These are phyloP conservation scores for Stichopus chloronotus DNA, from an alignment of 35 echinoderm and acorn worm genomes.

Conservation along the genomic window DNA sequence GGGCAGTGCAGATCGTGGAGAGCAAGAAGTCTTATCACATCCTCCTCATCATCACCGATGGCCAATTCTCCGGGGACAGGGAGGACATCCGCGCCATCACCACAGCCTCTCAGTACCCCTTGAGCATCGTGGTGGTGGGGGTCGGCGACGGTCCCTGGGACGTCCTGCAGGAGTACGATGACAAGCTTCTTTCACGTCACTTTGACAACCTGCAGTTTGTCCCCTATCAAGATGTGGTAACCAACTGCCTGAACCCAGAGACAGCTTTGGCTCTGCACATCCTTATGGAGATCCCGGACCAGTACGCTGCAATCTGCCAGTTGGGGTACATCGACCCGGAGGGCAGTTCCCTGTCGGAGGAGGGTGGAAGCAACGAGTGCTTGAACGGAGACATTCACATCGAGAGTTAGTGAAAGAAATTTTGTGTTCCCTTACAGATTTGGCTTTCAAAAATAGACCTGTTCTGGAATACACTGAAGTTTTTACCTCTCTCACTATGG, in stretches of 20 bases:
- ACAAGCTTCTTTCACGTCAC: conserved; percentile 76
- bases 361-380: not conserved
- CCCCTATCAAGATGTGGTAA: conserved; percentile 86
- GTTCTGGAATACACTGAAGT: too few species aligned
- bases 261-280: conserved; percentile 85
- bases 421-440: too few species aligned
- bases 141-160: conserved; percentile 95
- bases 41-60: conserved; percentile 86
- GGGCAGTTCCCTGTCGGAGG: not conserved
- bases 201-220: conserved; percentile 99
- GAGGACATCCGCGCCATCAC: conserved; percentile 71
- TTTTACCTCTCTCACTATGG: too few species aligned
- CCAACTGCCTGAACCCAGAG: conserved; percentile 83
- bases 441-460: too few species aligned
- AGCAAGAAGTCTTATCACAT: conserved; percentile 86
- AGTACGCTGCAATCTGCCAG: conserved; percentile 86
- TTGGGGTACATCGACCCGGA: conserved; percentile 67
- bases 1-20: conserved; percentile 81
- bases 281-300: conserved; percentile 96
- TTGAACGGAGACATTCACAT: not conserved
- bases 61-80: conserved; percentile 63
- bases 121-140: conserved; percentile 93
- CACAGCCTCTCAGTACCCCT: conserved; percentile 79
- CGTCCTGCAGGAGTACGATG: conserved; percentile 81
- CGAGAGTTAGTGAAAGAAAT: too few species aligned